These are phyloP conservation scores for Gymnocephalus cernua DNA, from an alignment of 2,113 vertebrate genomes.

Conservation along the genomic window DNA sequence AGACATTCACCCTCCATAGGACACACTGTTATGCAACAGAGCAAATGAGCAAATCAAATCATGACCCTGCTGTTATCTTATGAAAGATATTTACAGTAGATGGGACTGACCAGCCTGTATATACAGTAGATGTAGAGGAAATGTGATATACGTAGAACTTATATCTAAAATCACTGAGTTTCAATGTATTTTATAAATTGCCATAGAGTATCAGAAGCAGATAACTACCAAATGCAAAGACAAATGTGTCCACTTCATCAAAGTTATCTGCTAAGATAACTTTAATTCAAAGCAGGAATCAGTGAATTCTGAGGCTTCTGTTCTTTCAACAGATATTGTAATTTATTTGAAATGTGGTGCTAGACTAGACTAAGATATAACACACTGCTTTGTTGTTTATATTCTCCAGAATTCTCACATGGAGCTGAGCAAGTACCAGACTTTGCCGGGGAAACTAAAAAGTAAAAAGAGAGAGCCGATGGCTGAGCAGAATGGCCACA, in stretches of 20 bases:
- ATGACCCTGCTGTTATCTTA: background rate
- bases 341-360: background rate
- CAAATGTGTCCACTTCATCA: background rate
- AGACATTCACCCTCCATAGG: conserved; percentile 42
- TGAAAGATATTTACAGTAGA: conserved; percentile 13
- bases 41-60: conserved; percentile 24
- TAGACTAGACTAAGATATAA: background rate
- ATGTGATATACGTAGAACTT: background rate
- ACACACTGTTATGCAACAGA: conserved; percentile 51
- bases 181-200: background rate
- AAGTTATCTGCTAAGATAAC: background rate
- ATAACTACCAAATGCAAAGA: background rate
- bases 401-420: conserved; percentile 80
- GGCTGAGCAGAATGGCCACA: conserved; percentile 82
- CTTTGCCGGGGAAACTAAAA: conserved; percentile 90
- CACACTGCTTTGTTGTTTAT: fast-evolving
- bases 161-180: background rate
- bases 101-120: background rate
- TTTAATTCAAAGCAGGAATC: background rate
- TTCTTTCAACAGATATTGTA: background rate
- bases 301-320: background rate
- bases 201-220: background rate
- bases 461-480: conserved; percentile 58
- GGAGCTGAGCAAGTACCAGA: conserved; percentile 90
- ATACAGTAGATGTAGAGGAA: background rate